Evolutionary conservation across 2,888 invertebrate genomes (phyloP).

Genomic region (Acronicta alni): DNA sequence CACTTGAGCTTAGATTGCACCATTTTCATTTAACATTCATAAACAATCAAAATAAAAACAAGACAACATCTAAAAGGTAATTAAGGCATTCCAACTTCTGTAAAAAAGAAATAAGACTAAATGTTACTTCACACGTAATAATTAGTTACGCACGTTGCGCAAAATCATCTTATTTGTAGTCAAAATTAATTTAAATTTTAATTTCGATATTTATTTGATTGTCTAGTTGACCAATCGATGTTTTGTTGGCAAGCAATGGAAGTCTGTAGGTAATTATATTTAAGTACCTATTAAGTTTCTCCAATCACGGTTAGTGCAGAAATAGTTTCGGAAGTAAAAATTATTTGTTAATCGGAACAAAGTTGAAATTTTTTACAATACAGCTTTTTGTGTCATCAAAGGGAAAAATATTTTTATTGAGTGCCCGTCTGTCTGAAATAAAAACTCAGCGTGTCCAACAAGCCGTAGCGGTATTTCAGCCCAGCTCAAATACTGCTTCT

Average conservation of each 20-base stretch:
- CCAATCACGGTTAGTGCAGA: constrained; percentile 33
- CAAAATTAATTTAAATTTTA: constrained; percentile 26
- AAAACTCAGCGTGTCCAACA: too few relatives aligned
- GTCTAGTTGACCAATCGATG: constrained; percentile 31
- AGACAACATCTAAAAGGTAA: not conserved
- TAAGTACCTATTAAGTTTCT: constrained; percentile 33
- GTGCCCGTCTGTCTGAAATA: too few relatives aligned
- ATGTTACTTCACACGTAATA: constrained; percentile 13
- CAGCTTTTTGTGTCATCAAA: constrained; percentile 4
- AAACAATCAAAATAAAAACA: not conserved
- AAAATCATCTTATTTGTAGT: constrained; percentile 15
- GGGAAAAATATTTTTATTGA: too few relatives aligned
- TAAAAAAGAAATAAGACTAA: constrained; percentile 1
- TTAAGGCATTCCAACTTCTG: not conserved
- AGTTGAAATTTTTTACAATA: constrained; percentile 3
- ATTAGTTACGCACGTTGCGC: constrained; percentile 30
- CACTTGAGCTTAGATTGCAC: not conserved
- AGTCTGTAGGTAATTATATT: constrained; percentile 33
- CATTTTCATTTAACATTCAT: constrained; percentile 5
- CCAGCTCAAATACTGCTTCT: too few relatives aligned
- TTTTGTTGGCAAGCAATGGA: constrained; percentile 38
- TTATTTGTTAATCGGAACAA: constrained; percentile 17
- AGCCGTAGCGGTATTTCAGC: too few relatives aligned
- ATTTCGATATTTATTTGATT: constrained; percentile 33
- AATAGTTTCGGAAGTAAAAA: constrained; percentile 36